Conservation (phyloP, 2,888 invertebrate genomes). For the Salticus scenicus region DNA sequence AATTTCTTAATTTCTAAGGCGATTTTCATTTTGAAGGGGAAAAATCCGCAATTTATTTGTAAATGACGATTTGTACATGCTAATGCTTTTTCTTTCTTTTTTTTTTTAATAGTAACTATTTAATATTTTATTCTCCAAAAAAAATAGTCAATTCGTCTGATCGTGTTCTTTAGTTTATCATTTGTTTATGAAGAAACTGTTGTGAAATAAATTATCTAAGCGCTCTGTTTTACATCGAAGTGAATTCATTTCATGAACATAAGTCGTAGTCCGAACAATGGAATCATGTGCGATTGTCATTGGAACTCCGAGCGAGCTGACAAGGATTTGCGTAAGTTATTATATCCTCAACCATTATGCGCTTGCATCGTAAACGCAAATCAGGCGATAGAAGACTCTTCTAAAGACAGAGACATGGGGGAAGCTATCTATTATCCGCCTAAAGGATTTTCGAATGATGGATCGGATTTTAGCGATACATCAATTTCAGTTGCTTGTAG, state of each 20-base stretch:
- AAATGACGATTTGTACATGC: no score
- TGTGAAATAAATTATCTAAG: background rate
- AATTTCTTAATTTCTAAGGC: no score
- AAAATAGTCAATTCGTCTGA: no score
- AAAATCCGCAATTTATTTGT: no score
- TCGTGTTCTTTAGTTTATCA: no score
- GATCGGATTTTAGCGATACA: slow-evolving; percentile 47
- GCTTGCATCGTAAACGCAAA: slow-evolving; percentile 10
- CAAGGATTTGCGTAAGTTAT: slow-evolving; percentile 35
- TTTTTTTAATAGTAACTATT: no score
- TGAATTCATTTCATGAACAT: slow-evolving; percentile 48
- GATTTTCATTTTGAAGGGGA: no score
- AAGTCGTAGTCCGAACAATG: slow-evolving; percentile 56
- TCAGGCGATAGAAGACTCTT: background rate
- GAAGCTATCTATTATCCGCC: slow-evolving; percentile 25
- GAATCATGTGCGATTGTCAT: slow-evolving; percentile 26
- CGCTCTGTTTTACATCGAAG: slow-evolving; percentile 37
- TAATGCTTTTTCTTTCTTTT: no score
- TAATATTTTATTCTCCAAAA: no score
- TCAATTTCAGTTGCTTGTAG: slow-evolving; percentile 33
- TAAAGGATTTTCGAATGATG: slow-evolving; percentile 11
- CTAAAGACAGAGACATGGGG: slow-evolving; percentile 43
- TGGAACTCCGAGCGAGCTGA: slow-evolving; percentile 31
- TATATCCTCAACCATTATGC: slow-evolving; percentile 19
- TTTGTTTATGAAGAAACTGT: no score